These are phyloP conservation scores for Myripristis murdjan DNA, from an alignment of 2,797 vertebrate genomes.

Conservation along the genomic window DNA sequence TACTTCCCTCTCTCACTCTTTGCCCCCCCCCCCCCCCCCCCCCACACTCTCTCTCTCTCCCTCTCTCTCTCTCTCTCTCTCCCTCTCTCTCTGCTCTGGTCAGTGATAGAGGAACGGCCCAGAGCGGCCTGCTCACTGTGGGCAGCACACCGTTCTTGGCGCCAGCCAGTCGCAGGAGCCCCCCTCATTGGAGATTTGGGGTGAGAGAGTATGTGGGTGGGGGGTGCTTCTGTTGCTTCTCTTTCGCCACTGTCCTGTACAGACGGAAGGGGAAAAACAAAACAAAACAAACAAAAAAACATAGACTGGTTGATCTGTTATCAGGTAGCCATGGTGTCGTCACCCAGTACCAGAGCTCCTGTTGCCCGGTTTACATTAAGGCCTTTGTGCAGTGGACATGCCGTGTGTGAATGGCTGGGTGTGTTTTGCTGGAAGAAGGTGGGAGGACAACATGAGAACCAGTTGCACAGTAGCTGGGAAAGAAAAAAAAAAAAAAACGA, in stretches of 20 bases:
- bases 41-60: constrained; percentile 47
- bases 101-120: constrained; percentile 96
- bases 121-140: constrained; percentile 93
- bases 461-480: constrained; percentile 73
- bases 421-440: constrained; percentile 68
- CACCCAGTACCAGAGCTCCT: constrained; percentile 84
- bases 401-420: constrained; percentile 39
- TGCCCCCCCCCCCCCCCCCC: constrained; percentile 69
- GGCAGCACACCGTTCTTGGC: constrained; percentile 94
- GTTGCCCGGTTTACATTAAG: constrained; percentile 84
- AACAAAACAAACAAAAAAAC: constrained; percentile 26
- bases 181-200: constrained; percentile 83
- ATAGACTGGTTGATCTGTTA: constrained; percentile 87
- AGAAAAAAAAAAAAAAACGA: constrained; percentile 72
- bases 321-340: constrained; percentile 83
- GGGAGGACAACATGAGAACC: constrained; percentile 14
- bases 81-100: constrained; percentile 84
- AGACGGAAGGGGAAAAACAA: constrained; percentile 75
- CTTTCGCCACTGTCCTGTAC: constrained; percentile 85
- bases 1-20: background rate
- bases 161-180: constrained; percentile 96
- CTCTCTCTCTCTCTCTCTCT: constrained; percentile 20
- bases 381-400: constrained; percentile 88
- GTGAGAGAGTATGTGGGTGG: constrained; percentile 83
- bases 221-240: constrained; percentile 75